Evolutionary conservation across 2,113 vertebrate genomes (phyloP).

Genomic region (Eurystomus gularis): DNA sequence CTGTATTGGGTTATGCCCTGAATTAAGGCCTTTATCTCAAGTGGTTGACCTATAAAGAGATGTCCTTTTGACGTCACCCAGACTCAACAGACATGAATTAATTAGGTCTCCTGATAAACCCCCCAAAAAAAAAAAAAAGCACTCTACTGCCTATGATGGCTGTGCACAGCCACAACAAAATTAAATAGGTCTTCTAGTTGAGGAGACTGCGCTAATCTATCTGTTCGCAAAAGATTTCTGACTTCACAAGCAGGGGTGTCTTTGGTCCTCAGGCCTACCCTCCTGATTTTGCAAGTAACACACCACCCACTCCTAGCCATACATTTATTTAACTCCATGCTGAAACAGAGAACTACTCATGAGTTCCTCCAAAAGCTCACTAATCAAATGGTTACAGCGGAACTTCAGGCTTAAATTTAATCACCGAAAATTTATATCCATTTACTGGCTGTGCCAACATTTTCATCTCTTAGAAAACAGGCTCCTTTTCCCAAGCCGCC

Average conservation of each 20-base stretch:
- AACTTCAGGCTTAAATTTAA: background rate
- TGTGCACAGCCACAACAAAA: background rate
- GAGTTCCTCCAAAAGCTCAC: background rate
- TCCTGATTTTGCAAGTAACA: background rate
- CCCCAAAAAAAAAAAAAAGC: too few relatives aligned
- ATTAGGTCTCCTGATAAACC: background rate
- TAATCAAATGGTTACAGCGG: background rate
- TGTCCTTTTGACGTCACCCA: background rate
- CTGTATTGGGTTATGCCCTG: background rate
- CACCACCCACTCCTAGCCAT: background rate
- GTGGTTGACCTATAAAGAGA: background rate
- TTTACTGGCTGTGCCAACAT: background rate
- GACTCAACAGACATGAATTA: background rate
- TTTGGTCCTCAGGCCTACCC: background rate
- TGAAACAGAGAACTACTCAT: background rate
- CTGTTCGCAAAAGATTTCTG: background rate
- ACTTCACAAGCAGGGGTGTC: accelerated
- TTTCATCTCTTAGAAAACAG: background rate
- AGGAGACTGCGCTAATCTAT: background rate
- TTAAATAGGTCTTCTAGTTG: background rate
- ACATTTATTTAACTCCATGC: background rate
- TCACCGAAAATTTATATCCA: background rate
- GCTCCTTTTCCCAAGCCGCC: background rate
- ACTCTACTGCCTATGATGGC: background rate
- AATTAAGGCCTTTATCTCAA: background rate